Percentiles rank a stretch among this genome's conserved stretches.
Evolutionary conservation across 2,888 invertebrate genomes (phyloP).

Genomic region (Cybosia mesomella): DNA sequence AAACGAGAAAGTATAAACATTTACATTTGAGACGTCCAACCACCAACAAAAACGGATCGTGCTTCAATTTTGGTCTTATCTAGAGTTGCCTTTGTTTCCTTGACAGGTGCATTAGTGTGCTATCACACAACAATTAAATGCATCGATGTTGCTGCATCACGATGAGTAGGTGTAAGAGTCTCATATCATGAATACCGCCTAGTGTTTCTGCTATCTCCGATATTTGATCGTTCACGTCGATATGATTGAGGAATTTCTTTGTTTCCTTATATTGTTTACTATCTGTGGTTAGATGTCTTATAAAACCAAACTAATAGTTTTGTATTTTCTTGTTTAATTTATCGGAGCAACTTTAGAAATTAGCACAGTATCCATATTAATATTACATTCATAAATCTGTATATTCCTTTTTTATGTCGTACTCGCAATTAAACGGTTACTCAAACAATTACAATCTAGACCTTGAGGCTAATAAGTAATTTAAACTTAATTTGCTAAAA

Average conservation of each 20-base stretch:
- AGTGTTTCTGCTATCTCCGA: conserved; percentile 45
- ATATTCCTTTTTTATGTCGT: neutral
- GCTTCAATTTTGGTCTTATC: conserved; percentile 84
- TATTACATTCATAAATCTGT: neutral
- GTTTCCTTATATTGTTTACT: conserved; percentile 67
- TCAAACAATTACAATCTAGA: too few species aligned
- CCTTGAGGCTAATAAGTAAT: too few species aligned
- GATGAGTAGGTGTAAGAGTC: conserved; percentile 64
- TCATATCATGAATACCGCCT: conserved; percentile 53
- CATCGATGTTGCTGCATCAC: conserved; percentile 79
- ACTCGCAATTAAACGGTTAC: too few species aligned
- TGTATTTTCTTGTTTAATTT: conserved; percentile 28
- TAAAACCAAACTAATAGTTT: conserved; percentile 52
- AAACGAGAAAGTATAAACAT: conserved; percentile 84
- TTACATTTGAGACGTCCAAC: conserved; percentile 77
- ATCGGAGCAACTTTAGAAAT: conserved; percentile 14
- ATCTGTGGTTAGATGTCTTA: conserved; percentile 48
- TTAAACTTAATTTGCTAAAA: too few species aligned
- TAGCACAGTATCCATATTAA: neutral
- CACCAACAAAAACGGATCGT: conserved; percentile 70
- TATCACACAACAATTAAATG: conserved; percentile 86
- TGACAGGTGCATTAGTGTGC: conserved; percentile 86
- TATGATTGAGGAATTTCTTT: conserved; percentile 79
- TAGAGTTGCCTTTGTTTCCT: conserved; percentile 81
- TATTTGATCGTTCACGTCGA: conserved; percentile 59